phyloP scores from a whole-genome alignment of 2,797 vertebrate genomes.

The Pitangus sulphuratus region DNA sequence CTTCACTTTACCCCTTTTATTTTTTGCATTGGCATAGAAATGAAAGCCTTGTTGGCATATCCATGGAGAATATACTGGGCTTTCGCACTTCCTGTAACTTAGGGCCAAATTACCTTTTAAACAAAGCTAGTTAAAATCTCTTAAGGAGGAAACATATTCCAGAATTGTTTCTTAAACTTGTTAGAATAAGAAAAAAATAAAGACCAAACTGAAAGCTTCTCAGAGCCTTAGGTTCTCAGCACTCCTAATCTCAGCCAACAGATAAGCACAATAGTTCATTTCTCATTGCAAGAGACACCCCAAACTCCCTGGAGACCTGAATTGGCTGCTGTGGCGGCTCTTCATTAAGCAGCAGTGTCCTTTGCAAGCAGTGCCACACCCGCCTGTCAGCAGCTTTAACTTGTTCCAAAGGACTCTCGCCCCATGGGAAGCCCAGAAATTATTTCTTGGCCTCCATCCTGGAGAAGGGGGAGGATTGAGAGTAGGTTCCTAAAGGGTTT shows the following conservation, averaged over 20 bases:
- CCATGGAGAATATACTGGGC: neutral
- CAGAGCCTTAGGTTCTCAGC: slow-evolving; percentile 7
- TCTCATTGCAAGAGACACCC: slow-evolving; percentile 2
- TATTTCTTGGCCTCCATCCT: slow-evolving; percentile 47
- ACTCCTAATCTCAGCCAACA: slow-evolving; percentile 15
- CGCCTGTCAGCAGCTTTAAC: neutral
- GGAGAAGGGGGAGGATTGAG: neutral
- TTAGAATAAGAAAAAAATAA: slow-evolving; percentile 22
- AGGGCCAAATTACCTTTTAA: neutral
- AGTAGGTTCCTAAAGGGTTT: slow-evolving; percentile 34
- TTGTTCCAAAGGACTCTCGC: slow-evolving; percentile 10
- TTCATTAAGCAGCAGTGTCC: slow-evolving; percentile 25
- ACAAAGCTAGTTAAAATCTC: slow-evolving; percentile 35
- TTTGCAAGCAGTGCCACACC: slow-evolving; percentile 38
- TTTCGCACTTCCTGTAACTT: neutral
- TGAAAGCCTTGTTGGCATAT: neutral
- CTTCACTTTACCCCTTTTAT: neutral
- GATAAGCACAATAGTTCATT: neutral
- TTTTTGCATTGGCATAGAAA: neutral
- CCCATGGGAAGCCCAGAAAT: slow-evolving; percentile 18
- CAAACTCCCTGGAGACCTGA: neutral
- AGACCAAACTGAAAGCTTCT: slow-evolving; percentile 45
- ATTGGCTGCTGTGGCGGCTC: slow-evolving; percentile 30
- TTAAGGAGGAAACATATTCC: slow-evolving; percentile 43
- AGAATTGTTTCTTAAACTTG: slow-evolving; percentile 60